Evolutionary conservation across 2,888 invertebrate genomes (phyloP), one percentile per base, ranked within the genome.

Genomic region (Eristalis arbustorum): DNA sequence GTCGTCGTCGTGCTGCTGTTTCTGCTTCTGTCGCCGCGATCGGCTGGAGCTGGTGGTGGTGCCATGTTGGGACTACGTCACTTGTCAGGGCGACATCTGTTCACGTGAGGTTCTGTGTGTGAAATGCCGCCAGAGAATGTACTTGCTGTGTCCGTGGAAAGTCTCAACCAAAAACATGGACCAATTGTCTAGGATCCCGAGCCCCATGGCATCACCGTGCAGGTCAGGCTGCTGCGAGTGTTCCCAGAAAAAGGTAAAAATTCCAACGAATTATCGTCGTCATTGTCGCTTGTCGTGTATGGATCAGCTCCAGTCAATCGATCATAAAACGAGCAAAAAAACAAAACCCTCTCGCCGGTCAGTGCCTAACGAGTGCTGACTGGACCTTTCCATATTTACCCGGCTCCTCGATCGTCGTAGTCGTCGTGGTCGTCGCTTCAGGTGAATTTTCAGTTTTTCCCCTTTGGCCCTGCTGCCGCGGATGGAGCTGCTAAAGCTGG

Each of bases 211-310:
- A n/a, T n/a, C 34, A 22, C 14, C 40, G 8, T n/a, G n/a, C 42
- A 13, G 42, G 25, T n/a, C 23, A n/a, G 34, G 31, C 31, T 62
- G 31, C 11, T 23, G 61, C 62, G 37, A 62, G 57, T 67, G 59
- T 71, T 64, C 64, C 71, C 78, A 79, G 74, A 83, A 83, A 87
- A 79, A 87, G 87, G 78, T 78, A 68, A 75, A 82, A 79, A 87
- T 85, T 85, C 82, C 85, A 83, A 79, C 83, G 87, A 87, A 87
- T 87, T 87, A 83, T 87, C 87, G 59, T 75, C 87, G 87, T 87
- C 87, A 87, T 87, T 87, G 87, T 87, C 87, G 87, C 83, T 87
- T 87, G 87, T 87, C 87, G 66, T 87, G 87, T 87, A 87, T 87
- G 83, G 87, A 87, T 87, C 87, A 87, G 87, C 83, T 83, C 49